Evolutionary conservation across 2,888 invertebrate genomes (phyloP).

Genomic region (Syrista parreyssii): DNA sequence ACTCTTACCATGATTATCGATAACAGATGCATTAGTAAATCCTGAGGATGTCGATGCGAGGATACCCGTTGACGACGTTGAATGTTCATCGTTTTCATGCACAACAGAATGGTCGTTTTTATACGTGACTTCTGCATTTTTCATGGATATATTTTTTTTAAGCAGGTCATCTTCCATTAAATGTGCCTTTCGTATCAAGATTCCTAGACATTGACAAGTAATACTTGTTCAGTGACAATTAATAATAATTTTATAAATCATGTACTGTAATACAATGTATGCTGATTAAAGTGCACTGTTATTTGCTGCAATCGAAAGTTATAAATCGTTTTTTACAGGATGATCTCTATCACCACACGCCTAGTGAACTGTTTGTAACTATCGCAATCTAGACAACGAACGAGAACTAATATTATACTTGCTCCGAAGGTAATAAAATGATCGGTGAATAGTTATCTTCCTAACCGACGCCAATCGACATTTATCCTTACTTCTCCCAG

Average conservation of each 20-base stretch:
- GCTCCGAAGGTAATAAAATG: background rate
- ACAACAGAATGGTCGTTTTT: background rate
- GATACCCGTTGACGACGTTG: background rate
- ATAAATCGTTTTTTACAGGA: too few relatives aligned
- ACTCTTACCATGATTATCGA: background rate
- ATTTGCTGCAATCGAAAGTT: too few relatives aligned
- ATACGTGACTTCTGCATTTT: background rate
- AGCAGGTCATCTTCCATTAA: background rate
- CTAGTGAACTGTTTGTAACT: background rate
- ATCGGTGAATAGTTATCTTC: background rate
- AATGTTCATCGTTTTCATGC: background rate
- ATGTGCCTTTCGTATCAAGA: background rate
- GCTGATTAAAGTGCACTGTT: too few relatives aligned
- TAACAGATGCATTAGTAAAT: background rate
- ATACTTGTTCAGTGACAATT: background rate
- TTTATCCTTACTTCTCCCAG: background rate
- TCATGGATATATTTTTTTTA: background rate
- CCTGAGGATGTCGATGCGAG: background rate
- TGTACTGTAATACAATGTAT: background rate
- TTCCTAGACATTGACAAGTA: background rate
- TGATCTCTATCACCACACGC: too few relatives aligned
- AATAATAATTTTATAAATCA: background rate
- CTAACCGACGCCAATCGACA: background rate
- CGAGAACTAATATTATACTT: background rate
- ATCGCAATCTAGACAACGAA: background rate